Percentiles rank a stretch among this genome's conserved stretches.
These are phyloP conservation scores for Rhagonycha fulva DNA, from an alignment of 2,888 invertebrate genomes.

Conservation along the genomic window DNA sequence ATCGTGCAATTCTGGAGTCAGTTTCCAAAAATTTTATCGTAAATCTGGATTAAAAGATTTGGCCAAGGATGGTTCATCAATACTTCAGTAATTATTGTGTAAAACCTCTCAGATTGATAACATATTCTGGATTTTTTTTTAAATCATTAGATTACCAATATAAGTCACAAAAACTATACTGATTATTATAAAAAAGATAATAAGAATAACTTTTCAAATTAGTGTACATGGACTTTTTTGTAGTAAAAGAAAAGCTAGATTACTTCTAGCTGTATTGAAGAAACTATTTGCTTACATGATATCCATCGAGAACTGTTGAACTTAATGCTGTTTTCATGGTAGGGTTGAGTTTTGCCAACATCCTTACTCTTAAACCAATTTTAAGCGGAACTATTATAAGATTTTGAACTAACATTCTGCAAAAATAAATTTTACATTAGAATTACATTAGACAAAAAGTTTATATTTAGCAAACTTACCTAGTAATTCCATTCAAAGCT, in stretches of 20 bases:
- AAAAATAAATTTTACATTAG: conserved; percentile 22
- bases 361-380: conserved; percentile 43
- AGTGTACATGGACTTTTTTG: no score
- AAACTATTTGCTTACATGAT: conserved; percentile 45
- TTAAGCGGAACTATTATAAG: conserved; percentile 43
- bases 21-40: no score
- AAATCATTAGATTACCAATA: no score
- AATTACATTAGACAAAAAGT: conserved; percentile 28
- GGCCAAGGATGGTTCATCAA: no score
- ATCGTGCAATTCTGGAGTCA: no score
- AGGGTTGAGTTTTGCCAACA: conserved; percentile 36
- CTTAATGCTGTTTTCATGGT: conserved; percentile 37
- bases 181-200: no score
- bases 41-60: no score
- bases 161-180: no score
- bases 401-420: conserved; percentile 29
- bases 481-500: conserved; percentile 31
- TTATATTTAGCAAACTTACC: conserved; percentile 33
- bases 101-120: no score
- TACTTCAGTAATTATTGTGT: no score
- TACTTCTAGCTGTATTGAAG: neutral
- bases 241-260: neutral
- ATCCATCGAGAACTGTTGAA: conserved; percentile 42
- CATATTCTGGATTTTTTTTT: no score
- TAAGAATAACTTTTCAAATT: no score